Conservation (phyloP, 2,888 invertebrate genomes). For the Microdon myrmicae region DNA sequence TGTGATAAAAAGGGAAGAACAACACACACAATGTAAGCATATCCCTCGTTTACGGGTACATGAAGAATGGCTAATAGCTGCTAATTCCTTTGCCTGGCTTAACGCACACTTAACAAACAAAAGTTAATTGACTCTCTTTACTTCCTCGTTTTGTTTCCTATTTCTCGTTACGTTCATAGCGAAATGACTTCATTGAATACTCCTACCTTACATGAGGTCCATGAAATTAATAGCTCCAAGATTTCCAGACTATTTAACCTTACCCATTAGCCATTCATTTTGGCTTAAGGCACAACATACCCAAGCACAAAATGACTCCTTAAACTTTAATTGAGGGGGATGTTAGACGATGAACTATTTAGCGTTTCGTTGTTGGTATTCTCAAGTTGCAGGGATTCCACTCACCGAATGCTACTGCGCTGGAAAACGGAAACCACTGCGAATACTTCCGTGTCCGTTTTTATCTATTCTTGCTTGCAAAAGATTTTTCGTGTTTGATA, state of each 20-base stretch:
- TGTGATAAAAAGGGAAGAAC: too few species aligned
- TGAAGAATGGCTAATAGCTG: constrained; percentile 36
- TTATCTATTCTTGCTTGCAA: constrained; percentile 27
- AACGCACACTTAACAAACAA: constrained; percentile 34
- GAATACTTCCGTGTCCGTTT: constrained; percentile 43
- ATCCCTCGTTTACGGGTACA: too few species aligned
- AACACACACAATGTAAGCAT: too few species aligned
- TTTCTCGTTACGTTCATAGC: background rate
- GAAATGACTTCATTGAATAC: constrained; percentile 53
- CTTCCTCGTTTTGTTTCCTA: background rate
- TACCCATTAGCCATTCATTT: constrained; percentile 43
- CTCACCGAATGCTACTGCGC: constrained; percentile 7
- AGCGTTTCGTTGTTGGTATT: too few species aligned
- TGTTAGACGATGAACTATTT: constrained; percentile 42
- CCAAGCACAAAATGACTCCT: constrained; percentile 35
- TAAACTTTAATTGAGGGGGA: constrained; percentile 43
- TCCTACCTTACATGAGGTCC: constrained; percentile 31
- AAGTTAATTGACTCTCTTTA: constrained; percentile 51
- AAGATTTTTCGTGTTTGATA: constrained; percentile 39
- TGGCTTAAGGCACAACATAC: constrained; percentile 26
- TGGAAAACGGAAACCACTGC: constrained; percentile 43
- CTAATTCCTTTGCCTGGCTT: constrained; percentile 29
- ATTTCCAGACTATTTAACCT: constrained; percentile 56
- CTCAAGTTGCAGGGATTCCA: too few species aligned
- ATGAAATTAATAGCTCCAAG: constrained; percentile 38